Conservation (phyloP, 2,113 vertebrate species). For the Felis chaus region DNA sequence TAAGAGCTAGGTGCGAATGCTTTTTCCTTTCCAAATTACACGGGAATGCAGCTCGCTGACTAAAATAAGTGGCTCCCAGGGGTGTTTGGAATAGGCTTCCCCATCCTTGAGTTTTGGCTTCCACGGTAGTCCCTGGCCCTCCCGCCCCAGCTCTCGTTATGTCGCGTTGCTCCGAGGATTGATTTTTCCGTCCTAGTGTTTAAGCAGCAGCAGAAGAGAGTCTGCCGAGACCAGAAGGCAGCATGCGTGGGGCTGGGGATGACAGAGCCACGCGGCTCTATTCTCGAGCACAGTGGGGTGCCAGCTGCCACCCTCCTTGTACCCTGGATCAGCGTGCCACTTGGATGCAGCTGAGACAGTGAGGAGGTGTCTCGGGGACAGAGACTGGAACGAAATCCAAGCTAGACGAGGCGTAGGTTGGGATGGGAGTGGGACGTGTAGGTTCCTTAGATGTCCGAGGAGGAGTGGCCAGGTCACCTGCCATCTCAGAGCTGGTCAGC, state of each 20-base stretch:
- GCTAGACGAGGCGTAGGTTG: neutral
- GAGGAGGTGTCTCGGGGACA: neutral
- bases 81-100: neutral
- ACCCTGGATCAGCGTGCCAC: neutral
- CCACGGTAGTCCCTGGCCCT: neutral
- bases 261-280: rapidly evolving
- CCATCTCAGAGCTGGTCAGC: neutral
- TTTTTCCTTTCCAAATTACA: neutral
- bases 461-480: neutral
- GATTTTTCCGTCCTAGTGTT: neutral
- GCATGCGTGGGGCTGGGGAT: neutral
- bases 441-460: neutral
- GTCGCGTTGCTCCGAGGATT: neutral
- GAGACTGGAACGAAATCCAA: neutral
- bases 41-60: neutral
- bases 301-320: neutral
- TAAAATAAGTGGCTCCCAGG: neutral
- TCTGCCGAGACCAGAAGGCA: neutral
- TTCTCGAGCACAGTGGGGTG: no score
- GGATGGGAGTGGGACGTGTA: no score
- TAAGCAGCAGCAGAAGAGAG: neutral
- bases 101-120: neutral
- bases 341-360: neutral
- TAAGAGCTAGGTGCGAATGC: neutral
- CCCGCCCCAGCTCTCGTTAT: neutral